A percentile compares a stretch with the other conserved stretches of the same genome.
Evolutionary conservation across 2,888 invertebrate species (phyloP).

Genomic region (Folsomia manolachei): DNA sequence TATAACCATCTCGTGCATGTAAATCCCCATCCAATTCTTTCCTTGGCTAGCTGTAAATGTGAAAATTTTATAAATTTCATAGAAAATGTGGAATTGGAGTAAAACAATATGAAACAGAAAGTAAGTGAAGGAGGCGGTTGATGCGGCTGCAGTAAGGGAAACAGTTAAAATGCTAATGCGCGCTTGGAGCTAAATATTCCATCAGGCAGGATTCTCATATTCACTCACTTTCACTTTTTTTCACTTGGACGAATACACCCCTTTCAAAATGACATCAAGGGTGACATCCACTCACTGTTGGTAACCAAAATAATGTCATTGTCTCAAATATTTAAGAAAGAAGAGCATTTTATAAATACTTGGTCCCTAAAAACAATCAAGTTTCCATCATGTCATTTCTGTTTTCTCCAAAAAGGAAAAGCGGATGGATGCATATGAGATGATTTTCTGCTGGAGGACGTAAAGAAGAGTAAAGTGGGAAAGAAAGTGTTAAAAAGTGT

Average conservation of each 20-base stretch:
- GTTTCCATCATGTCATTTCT: too few relatives aligned
- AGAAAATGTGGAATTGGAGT: neutral
- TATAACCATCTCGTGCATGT: too few relatives aligned
- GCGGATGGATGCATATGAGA: neutral
- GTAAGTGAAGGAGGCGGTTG: neutral
- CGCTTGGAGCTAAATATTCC: constrained; percentile 5
- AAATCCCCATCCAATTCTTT: too few relatives aligned
- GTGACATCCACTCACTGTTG: neutral
- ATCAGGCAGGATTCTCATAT: neutral
- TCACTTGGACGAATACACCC: neutral
- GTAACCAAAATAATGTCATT: too few relatives aligned
- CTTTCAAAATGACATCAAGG: neutral
- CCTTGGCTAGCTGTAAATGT: too few relatives aligned
- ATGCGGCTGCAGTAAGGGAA: neutral
- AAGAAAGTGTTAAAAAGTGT: neutral
- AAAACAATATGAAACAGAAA: neutral
- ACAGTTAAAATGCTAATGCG: constrained; percentile 8
- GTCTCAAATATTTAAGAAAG: too few relatives aligned
- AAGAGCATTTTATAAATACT: too few relatives aligned
- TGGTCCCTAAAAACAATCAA: too few relatives aligned
- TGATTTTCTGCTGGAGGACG: neutral
- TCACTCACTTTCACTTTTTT: neutral
- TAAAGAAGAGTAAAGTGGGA: neutral
- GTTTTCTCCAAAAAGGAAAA: neutral
- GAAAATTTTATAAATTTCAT: too few relatives aligned